Percentiles rank a stretch among this genome's conserved stretches.
Evolutionary conservation across 2,797 vertebrate species (phyloP).

Genomic region (Spea hammondii): DNA sequence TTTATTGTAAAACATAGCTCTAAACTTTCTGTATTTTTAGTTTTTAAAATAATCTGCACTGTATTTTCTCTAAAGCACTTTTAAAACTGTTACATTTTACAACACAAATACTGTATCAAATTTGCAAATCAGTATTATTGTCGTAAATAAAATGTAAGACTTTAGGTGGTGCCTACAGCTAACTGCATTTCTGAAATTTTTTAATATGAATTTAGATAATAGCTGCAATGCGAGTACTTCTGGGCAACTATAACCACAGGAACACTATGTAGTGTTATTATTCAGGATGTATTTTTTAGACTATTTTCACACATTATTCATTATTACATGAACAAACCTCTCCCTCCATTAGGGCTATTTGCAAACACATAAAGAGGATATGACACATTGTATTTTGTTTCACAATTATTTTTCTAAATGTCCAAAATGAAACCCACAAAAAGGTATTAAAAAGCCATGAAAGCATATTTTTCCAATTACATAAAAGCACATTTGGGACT

Average conservation of each 20-base stretch:
- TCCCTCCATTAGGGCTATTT: constrained; percentile 22
- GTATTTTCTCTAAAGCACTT: no score
- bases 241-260: not conserved
- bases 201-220: not conserved
- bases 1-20: no score
- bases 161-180: no score
- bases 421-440: not conserved
- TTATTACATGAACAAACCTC: constrained; percentile 5
- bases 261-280: not conserved
- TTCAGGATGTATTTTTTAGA: constrained; percentile 9
- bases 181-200: not conserved
- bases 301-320: constrained; percentile 1
- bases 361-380: constrained; percentile 3
- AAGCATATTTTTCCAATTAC: constrained; percentile 30
- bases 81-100: no score
- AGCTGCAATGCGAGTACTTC: not conserved
- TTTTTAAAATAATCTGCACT: no score
- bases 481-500: constrained; percentile 30
- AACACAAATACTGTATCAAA: no score
- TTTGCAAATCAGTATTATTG: no score
- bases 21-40: no score
- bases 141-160: no score
- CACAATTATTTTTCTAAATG: constrained; percentile 27
- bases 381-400: constrained; percentile 13
- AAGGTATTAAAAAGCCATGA: constrained; percentile 5